These are phyloP conservation scores for Sinosuthora webbiana DNA, from an alignment of 2,113 vertebrate species.

Conservation along the genomic window DNA sequence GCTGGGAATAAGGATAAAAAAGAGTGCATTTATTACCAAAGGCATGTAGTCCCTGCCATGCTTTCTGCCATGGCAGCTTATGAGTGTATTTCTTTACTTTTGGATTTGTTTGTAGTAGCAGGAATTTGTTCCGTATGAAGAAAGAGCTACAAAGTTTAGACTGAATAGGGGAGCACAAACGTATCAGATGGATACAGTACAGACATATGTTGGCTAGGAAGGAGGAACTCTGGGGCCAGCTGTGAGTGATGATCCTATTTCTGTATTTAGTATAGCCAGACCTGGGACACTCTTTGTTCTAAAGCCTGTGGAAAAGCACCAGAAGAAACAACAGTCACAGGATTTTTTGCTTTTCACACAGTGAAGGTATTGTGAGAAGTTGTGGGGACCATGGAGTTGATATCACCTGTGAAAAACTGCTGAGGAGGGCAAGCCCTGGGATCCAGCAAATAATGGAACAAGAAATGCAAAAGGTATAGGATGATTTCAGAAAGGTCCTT, in stretches of 20 bases:
- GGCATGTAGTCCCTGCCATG: not conserved
- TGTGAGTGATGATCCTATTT: not conserved
- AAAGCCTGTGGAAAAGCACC: not conserved
- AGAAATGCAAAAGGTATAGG: not conserved
- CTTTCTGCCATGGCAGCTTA: not conserved
- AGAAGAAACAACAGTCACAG: not conserved
- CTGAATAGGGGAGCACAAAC: not conserved
- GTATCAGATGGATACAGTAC: not conserved
- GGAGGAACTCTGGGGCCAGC: not conserved
- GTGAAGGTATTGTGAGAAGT: not conserved
- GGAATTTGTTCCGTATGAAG: not conserved
- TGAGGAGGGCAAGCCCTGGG: not conserved
- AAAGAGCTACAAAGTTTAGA: not conserved
- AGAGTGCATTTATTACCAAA: not conserved
- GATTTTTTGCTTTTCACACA: not conserved
- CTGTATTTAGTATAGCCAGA: not conserved
- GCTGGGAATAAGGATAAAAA: not conserved
- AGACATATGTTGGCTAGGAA: not conserved
- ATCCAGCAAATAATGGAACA: not conserved
- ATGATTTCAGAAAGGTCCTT: not conserved
- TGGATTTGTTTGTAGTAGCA: not conserved
- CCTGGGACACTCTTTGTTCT: accelerated
- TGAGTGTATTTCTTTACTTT: not conserved
- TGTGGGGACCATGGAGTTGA: not conserved
- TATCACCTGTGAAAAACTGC: not conserved